Evolutionary conservation across 1,140 invertebrate species (phyloP), one percentile per base, ranked within the genome.

Genomic region (Chironomus tepperi): DNA sequence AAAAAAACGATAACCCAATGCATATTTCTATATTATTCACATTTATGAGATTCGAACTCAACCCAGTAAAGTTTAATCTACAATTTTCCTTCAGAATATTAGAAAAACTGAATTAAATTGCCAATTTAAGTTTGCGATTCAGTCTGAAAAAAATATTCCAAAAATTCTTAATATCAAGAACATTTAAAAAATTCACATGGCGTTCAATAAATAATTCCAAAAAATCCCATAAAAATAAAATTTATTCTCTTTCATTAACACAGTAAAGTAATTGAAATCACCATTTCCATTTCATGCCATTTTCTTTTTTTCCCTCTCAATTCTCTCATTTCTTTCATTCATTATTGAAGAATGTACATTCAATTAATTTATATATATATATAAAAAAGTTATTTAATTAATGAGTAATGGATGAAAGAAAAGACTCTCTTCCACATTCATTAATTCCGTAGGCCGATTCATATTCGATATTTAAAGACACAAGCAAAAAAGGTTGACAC

Each of bases 321-420:
- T 34, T 34, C 24, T 34, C 24, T 34, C 24, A 34, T 34, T 34
- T 34, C 24, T 34, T 34, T 34, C 24, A 5, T 34, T 34, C 24
- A 34, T 57, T 57, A 57, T 57, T 57, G 47, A 57, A 57, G 47
- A 57, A 57, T 57, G 47, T 57, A n/a, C n/a, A 57, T 57, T 57
- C 47, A 57, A 57, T 57, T 57, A 57, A 57, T 57, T 57, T 57
- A 57, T 34, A 34, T n/a, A 57, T 15, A 57, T 8, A 57, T 12
- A 47, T 47, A 57, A 57, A n/a, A 12, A 15, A 57, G 10, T 15
- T 57, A 57, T 15, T 57, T 57, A 57, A 57, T 57, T 57, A 57
- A 57, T 57, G 47, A 57, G 47, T 57, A 57, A 57, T 57, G 47
- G 47, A 57, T 57, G 47, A 57, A n/a, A 57, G n/a, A 57, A 15